Base-by-base conservation (phyloP, 2,888 invertebrate species). In the Melanostoma mellinum region DNA sequence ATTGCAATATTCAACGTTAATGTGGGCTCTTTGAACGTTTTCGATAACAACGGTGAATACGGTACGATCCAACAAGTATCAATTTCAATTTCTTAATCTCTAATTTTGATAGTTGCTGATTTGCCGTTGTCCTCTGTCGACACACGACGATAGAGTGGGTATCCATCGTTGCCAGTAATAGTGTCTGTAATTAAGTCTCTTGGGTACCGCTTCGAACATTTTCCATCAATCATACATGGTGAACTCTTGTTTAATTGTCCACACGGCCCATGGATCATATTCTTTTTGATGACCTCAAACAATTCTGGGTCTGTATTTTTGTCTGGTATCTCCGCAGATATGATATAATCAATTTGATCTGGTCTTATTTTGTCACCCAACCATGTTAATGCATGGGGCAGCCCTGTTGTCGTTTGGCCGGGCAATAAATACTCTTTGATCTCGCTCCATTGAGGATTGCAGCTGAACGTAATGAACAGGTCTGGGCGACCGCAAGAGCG, bases 191-290 rank as follows among this genome's bases (percentile, higher is more conserved):
- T 8, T 9, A 63, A 71, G 4, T 50, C 32, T 42, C 50, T 38
- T 80, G 74, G 74, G 8, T 89, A 89, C 40, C 84, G 79, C 87
- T 92, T 92, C 0, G 87, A 85, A 85, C 92, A 92, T 53, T 85
- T 82, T 0, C 87, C 87, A 35, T 89, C 86, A n/a, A 79, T 77
- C 90, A 91, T 84, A 40, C 74, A 92, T 2, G 89, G 88, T 35
- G 89, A 88, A 32, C 86, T 85, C 5, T 32, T 38, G 20, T 85
- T 85, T 0, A 63, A 6, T 9, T n/a, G 36, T 6, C 89, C 89
- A 86, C 89, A 90, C 8, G 90, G 89, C 3, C 89, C 89, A 86
- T 90, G 90, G 46, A 89, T 88, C 88, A 89, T 86, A 82, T 87
- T 85, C 69, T 52, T 69, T 42, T 55, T 86, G 60, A 89, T 86